phyloP scores from a whole-genome alignment of 2,797 vertebrate genomes.

The Dromococcyx pavoninus region DNA sequence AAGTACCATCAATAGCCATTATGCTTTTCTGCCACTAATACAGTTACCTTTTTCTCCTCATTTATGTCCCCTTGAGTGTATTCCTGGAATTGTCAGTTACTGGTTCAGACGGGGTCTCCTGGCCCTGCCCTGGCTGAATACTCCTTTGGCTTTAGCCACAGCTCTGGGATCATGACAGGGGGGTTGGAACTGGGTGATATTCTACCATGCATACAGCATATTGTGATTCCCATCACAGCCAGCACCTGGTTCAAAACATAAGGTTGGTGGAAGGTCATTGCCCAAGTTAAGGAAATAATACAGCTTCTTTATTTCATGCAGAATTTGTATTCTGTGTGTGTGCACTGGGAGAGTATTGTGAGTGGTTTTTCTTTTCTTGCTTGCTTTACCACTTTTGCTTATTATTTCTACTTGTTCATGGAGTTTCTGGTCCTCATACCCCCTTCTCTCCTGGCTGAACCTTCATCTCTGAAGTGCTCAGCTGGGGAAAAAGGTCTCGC shows the following conservation, averaged over 20 bases:
- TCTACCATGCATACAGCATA: rapidly evolving
- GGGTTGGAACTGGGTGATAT: too few species aligned
- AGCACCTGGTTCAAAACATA: not conserved
- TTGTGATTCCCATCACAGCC: not conserved
- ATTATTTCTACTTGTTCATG: not conserved
- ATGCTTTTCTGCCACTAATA: not conserved
- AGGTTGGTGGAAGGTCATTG: not conserved
- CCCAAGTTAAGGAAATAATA: not conserved
- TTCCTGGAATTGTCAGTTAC: not conserved
- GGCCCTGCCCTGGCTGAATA: not conserved
- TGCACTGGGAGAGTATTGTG: rapidly evolving
- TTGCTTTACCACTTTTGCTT: not conserved
- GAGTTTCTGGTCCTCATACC: not conserved
- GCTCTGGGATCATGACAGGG: not conserved
- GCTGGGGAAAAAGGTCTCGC: not conserved
- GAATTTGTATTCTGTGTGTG: not conserved
- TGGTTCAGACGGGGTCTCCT: not conserved
- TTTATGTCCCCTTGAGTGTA: not conserved
- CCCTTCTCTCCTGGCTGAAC: not conserved
- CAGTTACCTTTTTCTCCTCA: not conserved
- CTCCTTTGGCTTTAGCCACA: not conserved
- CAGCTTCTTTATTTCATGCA: not conserved
- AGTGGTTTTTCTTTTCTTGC: rapidly evolving
- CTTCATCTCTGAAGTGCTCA: not conserved
- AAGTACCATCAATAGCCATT: not conserved